phyloP scores from a whole-genome alignment of 2,888 invertebrate genomes.

The Theristus sp. region DNA sequence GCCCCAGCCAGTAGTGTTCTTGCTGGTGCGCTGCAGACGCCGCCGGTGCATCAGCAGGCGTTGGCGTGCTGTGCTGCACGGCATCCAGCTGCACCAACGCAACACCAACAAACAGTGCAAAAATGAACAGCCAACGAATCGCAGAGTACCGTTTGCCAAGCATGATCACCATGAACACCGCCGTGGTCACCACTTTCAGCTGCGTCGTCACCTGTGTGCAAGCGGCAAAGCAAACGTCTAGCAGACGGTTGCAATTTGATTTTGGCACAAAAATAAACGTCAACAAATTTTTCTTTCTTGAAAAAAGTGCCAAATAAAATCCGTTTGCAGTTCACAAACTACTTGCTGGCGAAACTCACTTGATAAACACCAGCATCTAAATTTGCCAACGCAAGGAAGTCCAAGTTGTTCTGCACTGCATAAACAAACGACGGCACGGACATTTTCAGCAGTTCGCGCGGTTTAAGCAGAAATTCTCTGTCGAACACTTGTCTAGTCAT shows the following conservation, averaged over 20 bases:
- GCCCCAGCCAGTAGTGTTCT: slow-evolving; percentile 20
- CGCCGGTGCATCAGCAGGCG: neutral
- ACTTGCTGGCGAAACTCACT: too few relatives aligned
- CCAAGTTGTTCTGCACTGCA: slow-evolving; percentile 28
- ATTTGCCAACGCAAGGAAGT: slow-evolving; percentile 27
- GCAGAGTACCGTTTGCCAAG: slow-evolving; percentile 24
- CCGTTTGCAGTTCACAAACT: too few relatives aligned
- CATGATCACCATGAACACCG: slow-evolving; percentile 29
- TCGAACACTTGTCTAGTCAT: slow-evolving; percentile 5
- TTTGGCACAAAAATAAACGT: too few relatives aligned
- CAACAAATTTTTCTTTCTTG: too few relatives aligned
- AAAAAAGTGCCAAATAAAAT: too few relatives aligned
- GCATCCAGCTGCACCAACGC: slow-evolving; percentile 23
- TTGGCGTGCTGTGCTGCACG: neutral
- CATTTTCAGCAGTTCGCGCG: slow-evolving; percentile 26
- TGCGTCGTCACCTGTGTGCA: slow-evolving; percentile 22
- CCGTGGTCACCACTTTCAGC: slow-evolving; percentile 29
- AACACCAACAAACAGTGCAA: slow-evolving; percentile 23
- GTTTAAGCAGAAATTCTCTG: slow-evolving; percentile 20
- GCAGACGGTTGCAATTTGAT: slow-evolving; percentile 21
- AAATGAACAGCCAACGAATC: slow-evolving; percentile 24
- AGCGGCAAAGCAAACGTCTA: neutral
- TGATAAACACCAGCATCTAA: slow-evolving; percentile 28
- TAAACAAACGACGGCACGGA: slow-evolving; percentile 27
- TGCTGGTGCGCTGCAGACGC: neutral